Evolutionary conservation across 2,113 vertebrate species (phyloP).

Genomic region (Cephalopholis sonnerati): DNA sequence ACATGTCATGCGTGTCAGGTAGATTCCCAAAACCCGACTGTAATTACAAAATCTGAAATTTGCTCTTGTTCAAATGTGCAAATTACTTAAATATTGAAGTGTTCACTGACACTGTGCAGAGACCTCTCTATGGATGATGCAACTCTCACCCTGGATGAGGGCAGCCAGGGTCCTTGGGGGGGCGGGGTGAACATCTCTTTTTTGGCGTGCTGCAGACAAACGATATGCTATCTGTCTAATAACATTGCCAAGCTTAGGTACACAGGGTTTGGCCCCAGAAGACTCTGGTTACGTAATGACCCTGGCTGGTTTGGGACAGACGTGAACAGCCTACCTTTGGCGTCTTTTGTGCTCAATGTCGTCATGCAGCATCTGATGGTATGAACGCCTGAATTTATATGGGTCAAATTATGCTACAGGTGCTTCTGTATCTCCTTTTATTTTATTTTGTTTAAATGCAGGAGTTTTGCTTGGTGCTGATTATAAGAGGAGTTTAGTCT

Average conservation of each 20-base stretch:
- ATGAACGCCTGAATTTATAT: neutral
- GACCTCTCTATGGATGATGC: slow-evolving; percentile 66
- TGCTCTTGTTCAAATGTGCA: neutral
- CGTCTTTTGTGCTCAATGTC: neutral
- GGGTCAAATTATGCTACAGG: neutral
- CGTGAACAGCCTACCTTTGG: slow-evolving; percentile 1
- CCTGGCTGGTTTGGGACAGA: neutral
- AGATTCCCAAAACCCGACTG: neutral
- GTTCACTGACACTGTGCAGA: neutral
- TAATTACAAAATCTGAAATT: neutral
- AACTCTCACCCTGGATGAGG: slow-evolving; percentile 51
- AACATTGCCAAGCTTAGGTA: slow-evolving; percentile 23
- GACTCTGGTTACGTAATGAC: slow-evolving; percentile 23
- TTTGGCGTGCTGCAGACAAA: slow-evolving; percentile 32
- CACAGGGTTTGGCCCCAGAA: slow-evolving; percentile 39
- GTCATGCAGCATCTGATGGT: neutral
- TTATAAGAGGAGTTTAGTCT: neutral
- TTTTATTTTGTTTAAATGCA: neutral
- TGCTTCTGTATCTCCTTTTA: neutral
- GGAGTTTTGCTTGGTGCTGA: neutral
- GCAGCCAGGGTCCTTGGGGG: slow-evolving; percentile 22
- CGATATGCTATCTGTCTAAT: slow-evolving; percentile 74
- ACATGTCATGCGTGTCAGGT: accelerated
- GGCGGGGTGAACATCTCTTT: slow-evolving; percentile 15
- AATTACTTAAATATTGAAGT: neutral